A percentile compares a stretch with the other conserved stretches of the same genome.
These are phyloP conservation scores for Cheilosia vernalis DNA, from an alignment of 2,888 invertebrate species.

Conservation along the genomic window DNA sequence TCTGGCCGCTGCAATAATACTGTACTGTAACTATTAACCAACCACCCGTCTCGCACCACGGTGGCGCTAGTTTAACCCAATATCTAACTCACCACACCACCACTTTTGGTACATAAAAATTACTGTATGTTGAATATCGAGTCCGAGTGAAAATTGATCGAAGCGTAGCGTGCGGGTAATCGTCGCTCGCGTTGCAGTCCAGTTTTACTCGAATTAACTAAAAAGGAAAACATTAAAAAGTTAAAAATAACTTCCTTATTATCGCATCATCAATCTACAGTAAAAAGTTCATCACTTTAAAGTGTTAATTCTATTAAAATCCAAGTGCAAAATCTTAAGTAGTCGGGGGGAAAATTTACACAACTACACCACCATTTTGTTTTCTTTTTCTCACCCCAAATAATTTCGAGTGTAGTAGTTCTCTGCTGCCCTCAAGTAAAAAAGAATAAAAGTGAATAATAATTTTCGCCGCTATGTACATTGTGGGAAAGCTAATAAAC, in stretches of 20 bases:
- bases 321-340: conserved; percentile 1
- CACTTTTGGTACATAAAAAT: background rate
- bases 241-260: background rate
- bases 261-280: background rate
- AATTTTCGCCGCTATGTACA: conserved; percentile 6
- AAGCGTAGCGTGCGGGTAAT: conserved; percentile 62
- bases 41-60: background rate
- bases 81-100: conserved; percentile 1
- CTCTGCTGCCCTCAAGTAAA: conserved; percentile 14
- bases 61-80: background rate
- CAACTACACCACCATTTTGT: conserved; percentile 73
- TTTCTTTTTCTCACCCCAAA: conserved; percentile 66
- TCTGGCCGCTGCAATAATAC: background rate
- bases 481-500: conserved; percentile 2
- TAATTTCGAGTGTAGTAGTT: conserved; percentile 37
- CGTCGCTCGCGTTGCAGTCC: conserved; percentile 30
- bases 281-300: conserved; percentile 1
- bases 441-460: conserved; percentile 16
- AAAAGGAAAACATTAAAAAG: conserved; percentile 14
- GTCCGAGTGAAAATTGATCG: conserved; percentile 66
- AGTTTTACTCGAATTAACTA: conserved; percentile 6
- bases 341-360: conserved; percentile 28
- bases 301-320: conserved; percentile 6
- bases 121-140: conserved; percentile 14
- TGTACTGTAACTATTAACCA: too few relatives aligned